Conservation (phyloP, 1,140 invertebrate species). For the Drosophila repletoides region DNA sequence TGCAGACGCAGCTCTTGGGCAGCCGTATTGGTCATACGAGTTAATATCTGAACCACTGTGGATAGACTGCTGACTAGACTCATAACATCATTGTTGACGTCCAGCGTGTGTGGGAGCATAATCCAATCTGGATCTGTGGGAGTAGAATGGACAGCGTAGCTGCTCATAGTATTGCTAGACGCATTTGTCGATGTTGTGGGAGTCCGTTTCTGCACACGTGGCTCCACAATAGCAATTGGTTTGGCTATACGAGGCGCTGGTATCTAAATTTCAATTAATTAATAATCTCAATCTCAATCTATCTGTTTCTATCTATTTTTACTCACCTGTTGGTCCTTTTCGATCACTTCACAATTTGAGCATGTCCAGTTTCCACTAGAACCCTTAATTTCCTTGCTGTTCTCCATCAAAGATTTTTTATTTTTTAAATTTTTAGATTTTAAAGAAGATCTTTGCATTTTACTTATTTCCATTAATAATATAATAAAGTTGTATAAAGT, state of each 20-base stretch:
- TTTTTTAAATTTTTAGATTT: conserved; percentile 35
- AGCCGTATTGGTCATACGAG: conserved; percentile 20
- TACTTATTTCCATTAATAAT: not conserved
- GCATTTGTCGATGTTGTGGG: not conserved
- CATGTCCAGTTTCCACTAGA: not conserved
- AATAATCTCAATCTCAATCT: too few species aligned
- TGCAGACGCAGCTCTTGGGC: conserved; percentile 17
- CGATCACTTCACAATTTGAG: not conserved
- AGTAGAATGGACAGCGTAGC: not conserved
- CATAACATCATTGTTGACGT: conserved; percentile 18
- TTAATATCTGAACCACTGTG: conserved; percentile 18
- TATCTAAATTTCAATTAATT: too few species aligned
- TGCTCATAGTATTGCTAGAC: not conserved
- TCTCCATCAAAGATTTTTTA: conserved; percentile 21
- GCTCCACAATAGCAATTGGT: conserved; percentile 29
- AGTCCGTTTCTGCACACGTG: conserved; percentile 5
- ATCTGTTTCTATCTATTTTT: not conserved
- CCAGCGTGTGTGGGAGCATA: conserved; percentile 6
- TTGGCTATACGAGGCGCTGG: too few species aligned
- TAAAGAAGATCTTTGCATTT: conserved; percentile 15
- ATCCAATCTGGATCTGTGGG: conserved; percentile 5
- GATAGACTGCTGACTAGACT: conserved; percentile 26
- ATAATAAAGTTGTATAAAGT: too few species aligned
- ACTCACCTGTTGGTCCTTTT: conserved; percentile 6
- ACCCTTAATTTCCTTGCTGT: conserved; percentile 1